Evolutionary conservation across 2,113 vertebrate genomes (phyloP), one percentile per base, ranked within the genome.

Genomic region (Myiozetetes cayanensis): DNA sequence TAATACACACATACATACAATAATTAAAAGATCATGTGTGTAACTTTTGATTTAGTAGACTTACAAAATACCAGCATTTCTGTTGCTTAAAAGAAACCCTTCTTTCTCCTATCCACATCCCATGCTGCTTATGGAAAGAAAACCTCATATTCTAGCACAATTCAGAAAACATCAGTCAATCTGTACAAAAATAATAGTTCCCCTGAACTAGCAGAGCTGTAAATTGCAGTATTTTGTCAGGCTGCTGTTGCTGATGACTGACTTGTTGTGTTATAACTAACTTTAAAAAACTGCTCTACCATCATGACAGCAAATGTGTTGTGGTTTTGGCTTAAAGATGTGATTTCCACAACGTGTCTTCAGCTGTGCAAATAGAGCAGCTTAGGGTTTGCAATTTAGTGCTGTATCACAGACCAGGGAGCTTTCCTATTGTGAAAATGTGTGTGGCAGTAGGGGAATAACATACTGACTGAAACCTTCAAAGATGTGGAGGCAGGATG

Each of bases 191-290:
- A 91, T 63, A 95, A 93, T 78, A 58, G 59, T 62, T 87, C 19
- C 17, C 18, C 52, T 78, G 65, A 95, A 87, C 84, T 49, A 86
- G 79, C 10, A 23, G 67, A 80, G 79, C 58, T 92, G 80, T 84
- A 96, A 96, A 92, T 94, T 95, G 77, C 77, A 89, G 81, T 87
- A 59, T 95, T 95, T 95, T 94, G 65, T 89, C 80, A 89, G 77
- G 70, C 61, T 81, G 89, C 59, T 67, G 46, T 53, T 94, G 87
- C 68, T 67, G 80, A 30, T 91, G 80, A 94, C 80, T 84, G 93
- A 47, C 80, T 89, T 77, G 65, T 70, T 4, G 0, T 71, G 55
- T 67, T 94, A 63, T 31, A 87, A 74, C 77, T 55, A 74, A 43
- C 65, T 89, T 89, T 8, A 58, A 85, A 95, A 89, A 94, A 58